Evolutionary conservation across 2,797 vertebrate genomes (phyloP), one percentile per base, ranked within the genome.

Genomic region (Myripristis murdjan): DNA sequence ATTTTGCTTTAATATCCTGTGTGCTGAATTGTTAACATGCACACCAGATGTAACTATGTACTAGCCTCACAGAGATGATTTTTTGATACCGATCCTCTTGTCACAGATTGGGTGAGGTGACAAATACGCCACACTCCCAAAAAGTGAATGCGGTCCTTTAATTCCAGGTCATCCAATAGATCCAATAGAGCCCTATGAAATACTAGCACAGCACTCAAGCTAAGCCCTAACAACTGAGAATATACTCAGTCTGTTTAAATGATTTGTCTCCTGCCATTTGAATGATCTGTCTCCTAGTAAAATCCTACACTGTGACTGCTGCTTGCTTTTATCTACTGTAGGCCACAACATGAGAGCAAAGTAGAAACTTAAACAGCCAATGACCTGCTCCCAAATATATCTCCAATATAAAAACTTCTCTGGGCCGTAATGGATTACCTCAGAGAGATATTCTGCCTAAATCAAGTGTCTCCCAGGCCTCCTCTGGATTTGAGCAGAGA

Each of bases 251-350:
- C 75, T 43, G 68, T 79, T 87, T 73, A 73, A 85, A 78, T 85
- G 85, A 87, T 89, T 76, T 72, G 73, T 84, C 69, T 83, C 60
- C 56, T 82, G 75, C 59, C 62, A 48, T 79, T 75, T 76, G 46
- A 77, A 73, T 56, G 64, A 83, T 81, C 75, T 72, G 59, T 70
- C 69, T 77, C 72, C 84, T 72, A 35, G 73, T 84, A 85, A 93
- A 90, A 85, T 54, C 48, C 10, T 2, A 83, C 70, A 72, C 80
- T 71, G 64, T 73, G 64, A 39, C 70, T 64, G 73, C 44, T 77
- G 52, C 63, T 0, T 49, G 62, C 48, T 83, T 87, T 85, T 48
- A 79, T 90, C 76, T 78, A 6, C 44, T 18, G 52, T 48, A 70
- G 68, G 79, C 57, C 77, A 73, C 54, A 66, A 37, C 64, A 47